Percentiles rank a stretch among this genome's conserved stretches.
phyloP scores from a whole-genome alignment of 92 coral and sea anemone species.

The Siderastrea siderea region DNA sequence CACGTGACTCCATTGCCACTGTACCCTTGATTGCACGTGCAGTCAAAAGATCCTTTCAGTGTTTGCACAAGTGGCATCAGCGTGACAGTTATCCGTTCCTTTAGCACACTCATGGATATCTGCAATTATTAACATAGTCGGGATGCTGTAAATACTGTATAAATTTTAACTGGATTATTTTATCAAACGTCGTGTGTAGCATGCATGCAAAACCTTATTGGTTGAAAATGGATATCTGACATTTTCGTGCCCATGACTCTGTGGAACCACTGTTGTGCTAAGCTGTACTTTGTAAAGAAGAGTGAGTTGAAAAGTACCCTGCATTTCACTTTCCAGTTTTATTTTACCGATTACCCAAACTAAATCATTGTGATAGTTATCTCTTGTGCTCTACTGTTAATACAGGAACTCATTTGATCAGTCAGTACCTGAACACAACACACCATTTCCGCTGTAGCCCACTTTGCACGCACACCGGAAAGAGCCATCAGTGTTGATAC shows the following conservation, averaged over 20 bases:
- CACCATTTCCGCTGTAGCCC: slow-evolving; percentile 83
- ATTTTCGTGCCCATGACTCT: too few relatives aligned
- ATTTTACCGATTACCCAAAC: too few relatives aligned
- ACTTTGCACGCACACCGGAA: slow-evolving; percentile 80
- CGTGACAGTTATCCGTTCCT: slow-evolving; percentile 59
- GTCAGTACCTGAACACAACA: slow-evolving; percentile 70
- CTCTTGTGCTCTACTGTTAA: background rate
- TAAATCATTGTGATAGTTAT: too few relatives aligned
- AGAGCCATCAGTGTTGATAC: slow-evolving; percentile 89
- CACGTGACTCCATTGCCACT: slow-evolving; percentile 36
- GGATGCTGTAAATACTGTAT: too few relatives aligned
- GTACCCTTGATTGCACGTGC: slow-evolving; percentile 48
- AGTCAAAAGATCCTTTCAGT: slow-evolving; percentile 58
- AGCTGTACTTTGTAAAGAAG: background rate
- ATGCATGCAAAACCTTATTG: too few relatives aligned
- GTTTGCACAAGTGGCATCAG: slow-evolving; percentile 50
- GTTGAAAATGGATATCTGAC: too few relatives aligned
- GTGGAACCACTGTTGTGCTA: too few relatives aligned
- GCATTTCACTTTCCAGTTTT: background rate
- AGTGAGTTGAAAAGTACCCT: too few relatives aligned
- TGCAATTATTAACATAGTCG: background rate
- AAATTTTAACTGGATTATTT: too few relatives aligned
- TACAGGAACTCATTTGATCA: too few relatives aligned
- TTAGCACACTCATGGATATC: slow-evolving; percentile 65
- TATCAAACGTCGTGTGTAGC: too few relatives aligned